Percentiles rank a stretch among this genome's conserved stretches.
Evolutionary conservation across 1,140 invertebrate species (phyloP).

Genomic region (Pachyrhynchus sulphureomaculatus): DNA sequence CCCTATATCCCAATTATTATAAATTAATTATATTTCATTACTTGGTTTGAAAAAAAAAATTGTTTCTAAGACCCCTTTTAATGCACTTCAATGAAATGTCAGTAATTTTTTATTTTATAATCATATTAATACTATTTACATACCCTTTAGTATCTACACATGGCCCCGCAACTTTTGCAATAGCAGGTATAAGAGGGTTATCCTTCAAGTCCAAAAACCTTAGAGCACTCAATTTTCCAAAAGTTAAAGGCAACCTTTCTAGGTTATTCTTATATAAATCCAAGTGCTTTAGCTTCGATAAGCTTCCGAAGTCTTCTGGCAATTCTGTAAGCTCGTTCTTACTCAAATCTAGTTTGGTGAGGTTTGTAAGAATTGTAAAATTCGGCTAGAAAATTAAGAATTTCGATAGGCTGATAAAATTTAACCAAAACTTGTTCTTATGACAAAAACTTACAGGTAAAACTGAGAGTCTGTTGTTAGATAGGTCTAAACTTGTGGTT

Average conservation of each 20-base stretch:
- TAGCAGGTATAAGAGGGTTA: conserved; percentile 70
- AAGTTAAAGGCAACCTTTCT: conserved; percentile 66
- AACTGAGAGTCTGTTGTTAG: conserved; percentile 66
- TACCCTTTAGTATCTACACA: conserved; percentile 59
- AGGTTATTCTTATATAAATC: conserved; percentile 78
- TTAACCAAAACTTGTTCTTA: too few relatives aligned
- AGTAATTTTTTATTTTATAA: too few relatives aligned
- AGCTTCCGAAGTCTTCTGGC: conserved; percentile 74
- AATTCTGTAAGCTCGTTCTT: conserved; percentile 73
- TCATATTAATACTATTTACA: neutral
- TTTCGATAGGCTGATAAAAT: too few relatives aligned
- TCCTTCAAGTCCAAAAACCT: conserved; percentile 81
- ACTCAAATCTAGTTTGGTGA: conserved; percentile 75
- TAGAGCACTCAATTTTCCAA: conserved; percentile 68
- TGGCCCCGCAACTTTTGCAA: conserved; percentile 65
- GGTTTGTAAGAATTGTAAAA: conserved; percentile 62
- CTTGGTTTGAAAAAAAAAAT: too few relatives aligned
- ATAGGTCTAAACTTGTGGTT: conserved; percentile 70
- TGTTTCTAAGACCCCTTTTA: too few relatives aligned
- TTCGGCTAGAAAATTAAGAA: conserved; percentile 57
- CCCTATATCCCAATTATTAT: too few relatives aligned
- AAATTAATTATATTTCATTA: too few relatives aligned
- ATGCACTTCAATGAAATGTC: too few relatives aligned
- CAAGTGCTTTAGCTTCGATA: conserved; percentile 69
- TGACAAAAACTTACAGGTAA: conserved; percentile 62